Percentiles rank a stretch among this genome's conserved stretches.
These are phyloP conservation scores for Amblyteles armatorius DNA, from an alignment of 2,888 invertebrate species.

Conservation along the genomic window DNA sequence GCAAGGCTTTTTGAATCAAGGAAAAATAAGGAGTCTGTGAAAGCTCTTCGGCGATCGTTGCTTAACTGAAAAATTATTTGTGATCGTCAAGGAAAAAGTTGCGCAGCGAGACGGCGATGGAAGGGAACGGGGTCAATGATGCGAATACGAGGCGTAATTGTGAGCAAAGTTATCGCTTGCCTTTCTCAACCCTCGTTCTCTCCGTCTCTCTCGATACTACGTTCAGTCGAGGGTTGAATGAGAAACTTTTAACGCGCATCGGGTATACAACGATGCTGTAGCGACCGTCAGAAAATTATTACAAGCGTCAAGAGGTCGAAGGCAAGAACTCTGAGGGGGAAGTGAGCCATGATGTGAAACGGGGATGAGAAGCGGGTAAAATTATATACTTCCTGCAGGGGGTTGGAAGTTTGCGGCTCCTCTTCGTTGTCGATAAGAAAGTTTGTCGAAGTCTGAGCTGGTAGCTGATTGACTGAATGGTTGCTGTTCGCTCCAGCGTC, in stretches of 20 bases:
- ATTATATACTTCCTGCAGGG: slow-evolving; percentile 56
- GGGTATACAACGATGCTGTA: slow-evolving; percentile 52
- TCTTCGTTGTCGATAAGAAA: slow-evolving; percentile 61
- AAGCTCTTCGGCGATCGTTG: not conserved
- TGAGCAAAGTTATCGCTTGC: slow-evolving; percentile 33
- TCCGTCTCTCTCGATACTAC: not conserved
- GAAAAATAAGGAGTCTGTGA: not conserved
- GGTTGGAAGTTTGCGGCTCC: slow-evolving; percentile 45
- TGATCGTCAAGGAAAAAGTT: slow-evolving; percentile 41
- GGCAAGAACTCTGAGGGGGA: not conserved
- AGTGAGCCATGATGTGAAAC: not conserved
- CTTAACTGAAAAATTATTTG: slow-evolving; percentile 25
- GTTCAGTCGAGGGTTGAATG: slow-evolving; percentile 32
- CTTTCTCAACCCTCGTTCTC: slow-evolving; percentile 8
- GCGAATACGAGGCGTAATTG: slow-evolving; percentile 32
- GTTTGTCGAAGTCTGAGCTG: slow-evolving; percentile 52
- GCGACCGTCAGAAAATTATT: slow-evolving; percentile 56
- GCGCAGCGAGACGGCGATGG: slow-evolving; percentile 21
- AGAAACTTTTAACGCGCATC: slow-evolving; percentile 61
- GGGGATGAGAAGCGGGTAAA: slow-evolving; percentile 42
- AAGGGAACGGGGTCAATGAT: slow-evolving; percentile 25
- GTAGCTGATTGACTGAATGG: slow-evolving; percentile 50
- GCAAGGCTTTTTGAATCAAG: not conserved
- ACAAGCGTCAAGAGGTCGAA: slow-evolving; percentile 46
- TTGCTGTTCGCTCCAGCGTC: slow-evolving; percentile 29